Evolutionary conservation across 2,113 vertebrate species (phyloP), one percentile per base, ranked within the genome.

Genomic region (Salvelinus sp.): DNA sequence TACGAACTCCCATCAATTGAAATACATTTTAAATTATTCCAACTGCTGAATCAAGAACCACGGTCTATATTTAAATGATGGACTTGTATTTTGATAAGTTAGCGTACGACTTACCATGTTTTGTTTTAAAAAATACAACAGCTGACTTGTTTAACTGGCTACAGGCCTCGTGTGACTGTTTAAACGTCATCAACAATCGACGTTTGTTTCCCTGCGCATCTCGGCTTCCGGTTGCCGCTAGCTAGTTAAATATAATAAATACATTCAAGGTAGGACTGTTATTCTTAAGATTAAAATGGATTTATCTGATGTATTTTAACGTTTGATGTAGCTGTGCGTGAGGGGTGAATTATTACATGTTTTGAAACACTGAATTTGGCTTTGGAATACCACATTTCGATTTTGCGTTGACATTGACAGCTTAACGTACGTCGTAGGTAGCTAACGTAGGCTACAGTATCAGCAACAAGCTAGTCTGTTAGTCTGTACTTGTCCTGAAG

Each of bases 181-280:
- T 9, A 3, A 0, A 68, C 25, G 44, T 65, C 16, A 67, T 67
- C 65, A 33, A 30, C 28, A 62, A 22, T 23, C 58, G 58, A 62
- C 92, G 6, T 1, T 22, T 1, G n/a, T 25, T 73, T 57, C 70
- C 2, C 18, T 88, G 78, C 83, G 83, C 77, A 74, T 85, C 38
- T 54, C 3, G 3, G 3, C 73, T 89, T 90, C 88, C 89, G 90
- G 88, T 81, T 76, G 85, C 73, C 73, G 85, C 80, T 87, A 89
- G 72, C 28, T 44, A 64, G 3, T 62, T 71, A 48, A 27, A 23
- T 47, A 68, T 50, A 70, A n/a, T 76, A 76, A 80, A 71, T 72
- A 71, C 25, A 47, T 27, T 50, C n/a, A 75, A 79, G 73, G 69
- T 79, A 79, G 47, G 62, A 65, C 60, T 50, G 44, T 47, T 60